Evolutionary conservation across 2,797 vertebrate species (phyloP).

Genomic region (Enteromius afrohamiltoni): DNA sequence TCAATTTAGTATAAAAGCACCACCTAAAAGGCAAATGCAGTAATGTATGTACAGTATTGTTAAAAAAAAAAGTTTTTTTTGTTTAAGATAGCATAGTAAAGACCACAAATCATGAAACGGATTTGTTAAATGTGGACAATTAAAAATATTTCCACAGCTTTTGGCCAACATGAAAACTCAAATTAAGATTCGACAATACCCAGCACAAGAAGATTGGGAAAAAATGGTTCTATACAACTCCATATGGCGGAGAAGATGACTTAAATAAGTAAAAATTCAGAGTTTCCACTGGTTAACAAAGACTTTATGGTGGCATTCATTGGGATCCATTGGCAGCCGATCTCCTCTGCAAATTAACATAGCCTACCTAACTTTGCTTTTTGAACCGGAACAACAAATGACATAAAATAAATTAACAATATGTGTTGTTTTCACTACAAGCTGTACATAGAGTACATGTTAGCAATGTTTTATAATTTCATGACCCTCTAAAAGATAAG

Average conservation of each 20-base stretch:
- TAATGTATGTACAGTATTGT: too few relatives aligned
- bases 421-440: too few relatives aligned
- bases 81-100: not conserved
- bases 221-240: not conserved
- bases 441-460: too few relatives aligned
- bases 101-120: not conserved
- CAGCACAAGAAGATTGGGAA: not conserved
- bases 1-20: not conserved
- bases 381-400: too few relatives aligned
- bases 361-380: too few relatives aligned
- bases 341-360: too few relatives aligned
- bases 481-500: not conserved
- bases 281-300: not conserved
- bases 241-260: not conserved
- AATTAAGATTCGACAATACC: not conserved
- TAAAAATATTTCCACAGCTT: not conserved
- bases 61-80: not conserved
- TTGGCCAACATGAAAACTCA: not conserved
- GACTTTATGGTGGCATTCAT: not conserved
- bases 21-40: not conserved
- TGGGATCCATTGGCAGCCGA: not conserved
- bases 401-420: too few relatives aligned
- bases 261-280: not conserved
- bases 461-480: too few relatives aligned
- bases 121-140: not conserved